phyloP scores from a whole-genome alignment of 2,113 vertebrate species.

The Bubo blakistoni region DNA sequence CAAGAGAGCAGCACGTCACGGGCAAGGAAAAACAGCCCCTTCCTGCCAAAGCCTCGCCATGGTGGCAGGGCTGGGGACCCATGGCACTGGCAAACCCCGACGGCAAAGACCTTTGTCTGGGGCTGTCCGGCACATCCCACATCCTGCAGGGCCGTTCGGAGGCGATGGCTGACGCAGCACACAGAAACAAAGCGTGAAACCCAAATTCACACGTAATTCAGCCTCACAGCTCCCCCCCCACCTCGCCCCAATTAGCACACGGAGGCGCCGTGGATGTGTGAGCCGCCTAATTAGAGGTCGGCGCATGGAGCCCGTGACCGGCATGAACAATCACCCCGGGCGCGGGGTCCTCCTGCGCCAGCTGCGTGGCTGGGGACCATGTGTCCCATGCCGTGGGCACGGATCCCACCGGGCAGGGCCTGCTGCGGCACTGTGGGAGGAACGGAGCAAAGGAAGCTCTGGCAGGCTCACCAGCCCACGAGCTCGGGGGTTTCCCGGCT shows the following conservation, averaged over 20 bases:
- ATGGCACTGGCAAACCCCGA: rapidly evolving
- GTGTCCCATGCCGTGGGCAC: rapidly evolving
- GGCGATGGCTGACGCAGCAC: neutral
- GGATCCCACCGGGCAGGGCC: rapidly evolving
- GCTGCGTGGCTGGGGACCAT: rapidly evolving
- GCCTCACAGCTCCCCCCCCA: neutral
- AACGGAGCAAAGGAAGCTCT: neutral
- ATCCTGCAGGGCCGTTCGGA: neutral
- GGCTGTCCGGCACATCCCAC: neutral
- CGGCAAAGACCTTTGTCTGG: neutral
- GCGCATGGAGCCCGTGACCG: rapidly evolving
- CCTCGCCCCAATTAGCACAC: neutral
- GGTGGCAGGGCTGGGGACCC: neutral
- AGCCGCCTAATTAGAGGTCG: neutral
- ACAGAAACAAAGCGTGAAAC: neutral
- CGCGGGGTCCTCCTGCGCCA: neutral
- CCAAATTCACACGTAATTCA: neutral
- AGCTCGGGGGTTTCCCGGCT: neutral
- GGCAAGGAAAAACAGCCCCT: neutral
- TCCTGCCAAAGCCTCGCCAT: neutral
- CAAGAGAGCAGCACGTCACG: neutral
- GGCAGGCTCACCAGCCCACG: neutral
- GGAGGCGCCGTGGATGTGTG: neutral
- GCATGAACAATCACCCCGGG: neutral
- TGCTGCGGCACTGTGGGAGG: neutral